Conservation (phyloP, 1,140 invertebrate genomes). For the Papilio polyxenes region DNA sequence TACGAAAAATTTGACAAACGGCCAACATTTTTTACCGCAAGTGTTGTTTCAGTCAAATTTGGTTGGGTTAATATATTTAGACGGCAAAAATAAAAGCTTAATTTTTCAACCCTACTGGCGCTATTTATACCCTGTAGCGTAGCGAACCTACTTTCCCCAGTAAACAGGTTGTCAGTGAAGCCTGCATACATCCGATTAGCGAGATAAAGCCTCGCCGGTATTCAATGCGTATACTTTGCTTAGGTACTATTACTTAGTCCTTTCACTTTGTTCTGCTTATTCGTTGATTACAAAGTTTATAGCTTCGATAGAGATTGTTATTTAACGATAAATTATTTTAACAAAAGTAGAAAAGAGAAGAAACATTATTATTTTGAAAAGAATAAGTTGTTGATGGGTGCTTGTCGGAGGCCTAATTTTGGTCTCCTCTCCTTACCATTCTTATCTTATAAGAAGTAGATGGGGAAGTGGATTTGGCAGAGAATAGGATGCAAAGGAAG, state of each 20-base stretch:
- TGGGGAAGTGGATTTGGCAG: too few species aligned
- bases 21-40: too few species aligned
- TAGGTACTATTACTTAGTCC: background rate
- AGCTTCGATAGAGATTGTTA: background rate
- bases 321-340: background rate
- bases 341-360: too few species aligned
- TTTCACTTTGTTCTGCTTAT: background rate
- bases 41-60: too few species aligned
- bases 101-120: conserved; percentile 3
- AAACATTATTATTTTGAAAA: too few species aligned
- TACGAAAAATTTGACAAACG: too few species aligned
- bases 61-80: background rate
- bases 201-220: conserved; percentile 27
- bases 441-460: too few species aligned
- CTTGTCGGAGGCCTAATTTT: too few species aligned
- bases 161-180: conserved; percentile 31
- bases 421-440: too few species aligned
- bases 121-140: conserved; percentile 29
- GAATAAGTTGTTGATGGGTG: too few species aligned
- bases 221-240: background rate
- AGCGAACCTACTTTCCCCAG: conserved; percentile 35
- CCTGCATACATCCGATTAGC: conserved; percentile 37
- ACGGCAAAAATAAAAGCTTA: background rate
- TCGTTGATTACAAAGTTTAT: background rate
- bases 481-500: too few species aligned